Evolutionary conservation across 2,888 invertebrate species (phyloP), one percentile per base, ranked within the genome.

Genomic region (Cerceris ruficornis): DNA sequence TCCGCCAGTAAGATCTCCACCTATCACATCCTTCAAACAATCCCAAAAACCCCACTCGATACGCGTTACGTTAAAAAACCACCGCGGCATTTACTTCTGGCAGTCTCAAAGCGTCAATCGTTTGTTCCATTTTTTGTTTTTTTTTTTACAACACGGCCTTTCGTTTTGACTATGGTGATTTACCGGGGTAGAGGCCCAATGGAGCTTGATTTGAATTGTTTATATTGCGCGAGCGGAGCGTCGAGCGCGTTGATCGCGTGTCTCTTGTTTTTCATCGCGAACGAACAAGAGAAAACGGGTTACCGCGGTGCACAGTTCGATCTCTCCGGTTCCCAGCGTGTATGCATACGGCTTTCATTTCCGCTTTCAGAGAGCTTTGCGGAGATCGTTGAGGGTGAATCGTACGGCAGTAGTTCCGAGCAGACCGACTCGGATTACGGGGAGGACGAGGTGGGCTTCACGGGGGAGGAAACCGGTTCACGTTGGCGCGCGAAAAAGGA

Each of bases 341-440:
- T 62, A 69, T 58, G 62, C 69, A 57, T 55, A 65, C 52, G 42
- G 58, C 66, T 84, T 76, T 77, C 77, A 75, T 80, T 84, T 80
- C 75, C 76, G 84, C 17, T 76, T 77, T 9, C 74, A 80, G 84
- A 65, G 59, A 67, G 57, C 57, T 46, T 39, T 7, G 42, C 7
- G 46, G 71, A 73, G 46, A 65, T 59, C 67, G 49, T 6, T 28
- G 52, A 55, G 9, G 17, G 17, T 13, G 70, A 62, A 15, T 28
- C 9, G n/a, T 43, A 58, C 61, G 68, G 62, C 60, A 64, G 28
- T 28, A 28, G 7, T 59, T 60, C 42, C 43, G 61, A 69, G 46
- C 15, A 6, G 5, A 54, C 43, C 57, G 55, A 65, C 17, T 65
- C 59, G 59, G 77, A 78, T 76, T 71, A 77, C 70, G 66, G 14